Base-by-base conservation (phyloP, 2,888 invertebrate genomes). In the Linhomoeus sp. region DNA sequence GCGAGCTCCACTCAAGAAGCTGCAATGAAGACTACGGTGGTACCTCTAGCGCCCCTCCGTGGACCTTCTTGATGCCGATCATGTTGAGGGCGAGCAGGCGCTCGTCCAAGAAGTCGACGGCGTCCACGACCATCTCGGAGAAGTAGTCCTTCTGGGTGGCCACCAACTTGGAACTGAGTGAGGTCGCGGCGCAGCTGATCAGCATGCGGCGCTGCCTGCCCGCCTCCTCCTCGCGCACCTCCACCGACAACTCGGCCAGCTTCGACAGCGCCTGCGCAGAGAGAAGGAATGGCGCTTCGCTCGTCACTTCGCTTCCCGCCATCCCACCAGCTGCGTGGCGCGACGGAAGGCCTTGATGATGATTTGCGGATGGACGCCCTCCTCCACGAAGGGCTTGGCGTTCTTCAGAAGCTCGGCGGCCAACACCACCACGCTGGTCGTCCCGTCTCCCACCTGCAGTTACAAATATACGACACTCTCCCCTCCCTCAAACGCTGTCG, bases 51-150 rank as follows among this genome's bases (percentile, higher is more conserved):
- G n/a, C n/a, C n/a, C n/a, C n/a, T n/a, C n/a, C 61, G 52, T 70
- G 70, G 2, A 92, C 81, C 69, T 97, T 94, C 72, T 99, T 99
- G 58, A 92, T 86, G 47, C 97, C 97, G 65, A 97, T 97, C 94
- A 97, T 97, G 62, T 92, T 88, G 39, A 99, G 69, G 0, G 94
- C 92, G 54, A 97, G 69, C 20, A 88, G 72, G 35, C 80, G 79
- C 20, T 57, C 58, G 65, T 94, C 94, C 50, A 99, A 69, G 19
- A 77, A 75, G 57, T 86, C 73, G 1, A 99, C 97, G 41, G 97
- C 94, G 62, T 94, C 88, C 0, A 99, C 97, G 7, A 92, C 92
- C 79, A 99, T 87, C 65, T 80, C 79, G 29, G 90, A 79, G 70
- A 99, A 99, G 72, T 87, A 87, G 40, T 79, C 81, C 65, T 85